phyloP scores from a whole-genome alignment of 2,797 vertebrate species.

The Microctenopoma stevenorrisi region DNA sequence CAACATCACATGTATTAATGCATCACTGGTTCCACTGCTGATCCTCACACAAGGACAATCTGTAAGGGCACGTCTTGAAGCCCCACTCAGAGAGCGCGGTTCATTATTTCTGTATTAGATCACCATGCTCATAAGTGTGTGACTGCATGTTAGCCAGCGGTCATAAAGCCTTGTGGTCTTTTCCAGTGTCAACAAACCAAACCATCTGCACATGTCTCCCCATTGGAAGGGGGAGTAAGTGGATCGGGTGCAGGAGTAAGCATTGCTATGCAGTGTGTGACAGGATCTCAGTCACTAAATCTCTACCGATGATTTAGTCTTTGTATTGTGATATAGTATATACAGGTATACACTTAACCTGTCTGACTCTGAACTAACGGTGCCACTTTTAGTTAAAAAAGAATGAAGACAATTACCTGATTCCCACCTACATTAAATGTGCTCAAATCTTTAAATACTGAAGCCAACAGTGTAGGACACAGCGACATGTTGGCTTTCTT shows the following conservation, averaged over 20 bases:
- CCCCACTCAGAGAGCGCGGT: background rate
- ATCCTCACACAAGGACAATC: background rate
- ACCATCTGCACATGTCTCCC: slow-evolving; percentile 25
- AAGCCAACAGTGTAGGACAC: background rate
- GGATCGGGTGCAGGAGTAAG: slow-evolving; percentile 6
- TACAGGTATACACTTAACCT: background rate
- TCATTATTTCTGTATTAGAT: slow-evolving; percentile 36
- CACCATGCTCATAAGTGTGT: slow-evolving; percentile 36
- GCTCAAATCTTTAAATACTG: background rate
- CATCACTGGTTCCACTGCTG: slow-evolving; percentile 15
- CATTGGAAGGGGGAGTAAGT: background rate
- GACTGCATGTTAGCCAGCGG: slow-evolving; percentile 13
- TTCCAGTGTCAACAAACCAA: slow-evolving; percentile 33
- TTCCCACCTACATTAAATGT: background rate
- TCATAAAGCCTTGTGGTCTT: slow-evolving; percentile 22
- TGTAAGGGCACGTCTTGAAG: slow-evolving; percentile 17
- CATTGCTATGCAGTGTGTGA: slow-evolving; percentile 12
- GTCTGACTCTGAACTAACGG: background rate
- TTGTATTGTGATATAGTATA: too few relatives aligned
- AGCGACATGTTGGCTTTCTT: slow-evolving; percentile 21
- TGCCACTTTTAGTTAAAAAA: background rate
- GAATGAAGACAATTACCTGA: background rate
- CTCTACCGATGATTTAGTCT: too few relatives aligned
- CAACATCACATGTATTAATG: slow-evolving; percentile 34
- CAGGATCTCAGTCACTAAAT: background rate